phyloP scores from a whole-genome alignment of 2,888 invertebrate genomes.

The Arctia plantaginis region DNA sequence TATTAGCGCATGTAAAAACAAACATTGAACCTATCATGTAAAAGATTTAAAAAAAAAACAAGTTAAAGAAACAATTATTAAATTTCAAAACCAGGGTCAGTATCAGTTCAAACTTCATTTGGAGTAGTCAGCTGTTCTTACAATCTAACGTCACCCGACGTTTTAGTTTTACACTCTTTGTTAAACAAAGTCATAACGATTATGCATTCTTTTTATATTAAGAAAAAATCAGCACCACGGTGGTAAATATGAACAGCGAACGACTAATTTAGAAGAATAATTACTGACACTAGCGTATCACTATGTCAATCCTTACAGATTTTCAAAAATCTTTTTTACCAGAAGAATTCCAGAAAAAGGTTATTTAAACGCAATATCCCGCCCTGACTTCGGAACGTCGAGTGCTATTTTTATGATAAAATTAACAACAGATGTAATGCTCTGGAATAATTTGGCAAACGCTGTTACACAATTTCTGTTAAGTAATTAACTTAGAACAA shows the following conservation, averaged over 20 bases:
- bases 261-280: not conserved
- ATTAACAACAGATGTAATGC: not conserved
- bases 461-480: not conserved
- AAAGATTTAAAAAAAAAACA: too few species aligned
- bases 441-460: not conserved
- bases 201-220: too few species aligned
- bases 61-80: too few species aligned
- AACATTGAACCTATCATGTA: not conserved
- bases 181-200: too few species aligned
- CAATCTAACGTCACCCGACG: too few species aligned
- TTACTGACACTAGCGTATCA: not conserved
- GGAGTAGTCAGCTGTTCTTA: too few species aligned
- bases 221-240: too few species aligned
- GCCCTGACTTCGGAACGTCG: not conserved
- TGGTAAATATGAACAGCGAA: not conserved
- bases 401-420: not conserved
- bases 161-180: too few species aligned
- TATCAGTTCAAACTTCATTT: too few species aligned
- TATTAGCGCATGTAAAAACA: not conserved
- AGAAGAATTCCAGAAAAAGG: not conserved
- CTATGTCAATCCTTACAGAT: not conserved
- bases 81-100: too few species aligned
- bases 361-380: not conserved
- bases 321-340: not conserved
- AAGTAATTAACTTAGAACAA: slow-evolving; percentile 7